A percentile compares a stretch with the other conserved stretches of the same genome.
Evolutionary conservation across 2,888 invertebrate species (phyloP).

Genomic region (Fabriciana adippe): DNA sequence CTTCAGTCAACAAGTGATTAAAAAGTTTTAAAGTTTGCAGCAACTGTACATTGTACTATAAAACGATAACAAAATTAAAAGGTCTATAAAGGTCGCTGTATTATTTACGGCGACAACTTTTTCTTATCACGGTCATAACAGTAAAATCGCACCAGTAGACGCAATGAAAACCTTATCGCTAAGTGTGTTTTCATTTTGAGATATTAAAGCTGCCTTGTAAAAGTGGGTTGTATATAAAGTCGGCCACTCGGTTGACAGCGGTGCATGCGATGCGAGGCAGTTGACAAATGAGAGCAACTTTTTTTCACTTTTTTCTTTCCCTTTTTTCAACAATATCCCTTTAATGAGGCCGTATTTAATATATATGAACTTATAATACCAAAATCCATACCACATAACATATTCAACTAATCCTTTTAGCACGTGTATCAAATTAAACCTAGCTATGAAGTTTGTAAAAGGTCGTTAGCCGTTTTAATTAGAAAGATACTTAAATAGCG

Average conservation of each 20-base stretch:
- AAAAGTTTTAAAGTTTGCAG: slow-evolving; percentile 1
- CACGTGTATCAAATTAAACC: slow-evolving; percentile 35
- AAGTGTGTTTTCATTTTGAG: slow-evolving; percentile 58
- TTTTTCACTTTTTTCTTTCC: slow-evolving; percentile 32
- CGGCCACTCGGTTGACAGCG: slow-evolving; percentile 58
- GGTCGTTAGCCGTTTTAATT: slow-evolving; percentile 37
- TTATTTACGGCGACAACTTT: slow-evolving; percentile 41
- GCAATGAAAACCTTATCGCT: slow-evolving; percentile 53
- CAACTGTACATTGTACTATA: background rate
- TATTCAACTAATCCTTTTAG: slow-evolving; percentile 27
- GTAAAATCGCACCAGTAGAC: slow-evolving; percentile 42
- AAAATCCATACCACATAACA: slow-evolving; percentile 12
- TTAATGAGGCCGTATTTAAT: slow-evolving; percentile 5
- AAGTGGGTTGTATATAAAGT: slow-evolving; percentile 46
- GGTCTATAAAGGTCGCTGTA: slow-evolving; percentile 33
- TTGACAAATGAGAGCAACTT: slow-evolving; percentile 72
- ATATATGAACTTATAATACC: background rate
- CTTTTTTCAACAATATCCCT: background rate
- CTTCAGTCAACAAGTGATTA: too few relatives aligned
- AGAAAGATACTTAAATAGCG: slow-evolving; percentile 36
- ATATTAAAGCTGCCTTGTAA: slow-evolving; percentile 56
- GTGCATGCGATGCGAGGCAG: slow-evolving; percentile 61
- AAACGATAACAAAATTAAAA: slow-evolving; percentile 33
- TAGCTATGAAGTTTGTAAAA: slow-evolving; percentile 35
- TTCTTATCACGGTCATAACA: slow-evolving; percentile 42